phyloP scores from a whole-genome alignment of 2,797 vertebrate species.

The Pipistrellus nathusii region DNA sequence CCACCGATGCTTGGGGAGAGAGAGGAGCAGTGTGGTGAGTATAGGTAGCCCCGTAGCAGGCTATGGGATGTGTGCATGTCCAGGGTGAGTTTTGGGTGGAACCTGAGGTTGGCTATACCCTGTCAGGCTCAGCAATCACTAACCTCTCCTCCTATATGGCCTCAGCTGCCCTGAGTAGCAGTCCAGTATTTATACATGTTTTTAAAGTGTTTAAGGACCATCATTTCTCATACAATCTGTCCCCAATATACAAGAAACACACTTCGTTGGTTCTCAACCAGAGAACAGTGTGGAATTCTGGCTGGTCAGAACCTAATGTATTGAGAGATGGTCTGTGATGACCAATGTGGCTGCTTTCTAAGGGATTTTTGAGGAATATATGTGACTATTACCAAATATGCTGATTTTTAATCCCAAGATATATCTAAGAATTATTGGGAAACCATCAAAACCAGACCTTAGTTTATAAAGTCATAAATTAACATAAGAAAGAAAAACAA shows the following conservation, averaged over 20 bases:
- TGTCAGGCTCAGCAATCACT: background rate
- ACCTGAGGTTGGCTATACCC: background rate
- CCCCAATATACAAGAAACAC: background rate
- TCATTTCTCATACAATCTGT: conserved; percentile 8
- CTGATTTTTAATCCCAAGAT: background rate
- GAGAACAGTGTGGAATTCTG: background rate
- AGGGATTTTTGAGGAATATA: background rate
- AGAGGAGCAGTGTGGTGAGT: background rate
- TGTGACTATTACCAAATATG: background rate
- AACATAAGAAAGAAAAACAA: background rate
- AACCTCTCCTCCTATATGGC: background rate
- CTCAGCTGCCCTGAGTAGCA: background rate
- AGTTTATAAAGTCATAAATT: background rate
- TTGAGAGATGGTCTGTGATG: background rate
- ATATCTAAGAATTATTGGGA: background rate
- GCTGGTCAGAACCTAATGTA: background rate
- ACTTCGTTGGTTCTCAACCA: conserved; percentile 12
- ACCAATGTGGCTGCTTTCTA: background rate
- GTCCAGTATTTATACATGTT: background rate
- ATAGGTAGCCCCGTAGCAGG: accelerated
- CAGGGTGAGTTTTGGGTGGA: too few species aligned
- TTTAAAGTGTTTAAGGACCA: background rate
- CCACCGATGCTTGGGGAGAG: background rate
- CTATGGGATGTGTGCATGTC: accelerated
- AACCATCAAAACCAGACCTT: conserved; percentile 9